These are phyloP conservation scores for Microctenopoma stevenorrisi DNA, from an alignment of 2,797 vertebrate species.

Conservation along the genomic window DNA sequence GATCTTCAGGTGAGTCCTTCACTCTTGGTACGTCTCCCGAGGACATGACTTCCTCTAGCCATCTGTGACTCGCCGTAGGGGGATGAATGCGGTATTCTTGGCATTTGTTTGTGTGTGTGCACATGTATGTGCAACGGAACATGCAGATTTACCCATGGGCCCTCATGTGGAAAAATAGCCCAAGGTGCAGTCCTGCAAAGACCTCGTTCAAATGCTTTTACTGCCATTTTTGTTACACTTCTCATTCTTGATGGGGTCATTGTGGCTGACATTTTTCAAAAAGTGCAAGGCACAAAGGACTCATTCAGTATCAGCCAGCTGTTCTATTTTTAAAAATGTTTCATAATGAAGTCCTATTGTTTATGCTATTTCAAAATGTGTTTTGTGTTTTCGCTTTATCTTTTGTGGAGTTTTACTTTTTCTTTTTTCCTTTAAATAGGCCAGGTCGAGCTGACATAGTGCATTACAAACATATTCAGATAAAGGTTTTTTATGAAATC, in stretches of 20 bases:
- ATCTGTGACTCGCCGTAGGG: conserved; percentile 46
- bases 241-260: conserved; percentile 63
- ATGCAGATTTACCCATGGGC: conserved; percentile 40
- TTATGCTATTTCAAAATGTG: not conserved
- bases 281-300: conserved; percentile 29
- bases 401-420: not conserved
- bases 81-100: conserved; percentile 18
- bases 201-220: conserved; percentile 69
- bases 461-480: not conserved
- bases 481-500: not conserved
- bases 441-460: not conserved
- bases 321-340: conserved; percentile 21
- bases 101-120: conserved; percentile 20
- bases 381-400: not conserved
- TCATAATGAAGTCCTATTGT: not conserved
- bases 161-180: conserved; percentile 46
- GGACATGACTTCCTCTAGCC: conserved; percentile 42
- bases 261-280: conserved; percentile 57
- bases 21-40: conserved; percentile 35
- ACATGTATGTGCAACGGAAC: conserved; percentile 30
- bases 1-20: conserved; percentile 92
- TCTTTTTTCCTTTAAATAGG: not conserved
- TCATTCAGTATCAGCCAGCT: conserved; percentile 18
- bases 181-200: conserved; percentile 33
- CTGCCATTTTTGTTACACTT: conserved; percentile 62